Evolutionary conservation across 2,797 vertebrate species (phyloP), one percentile per base, ranked within the genome.

Genomic region (Cottoperca gobio): DNA sequence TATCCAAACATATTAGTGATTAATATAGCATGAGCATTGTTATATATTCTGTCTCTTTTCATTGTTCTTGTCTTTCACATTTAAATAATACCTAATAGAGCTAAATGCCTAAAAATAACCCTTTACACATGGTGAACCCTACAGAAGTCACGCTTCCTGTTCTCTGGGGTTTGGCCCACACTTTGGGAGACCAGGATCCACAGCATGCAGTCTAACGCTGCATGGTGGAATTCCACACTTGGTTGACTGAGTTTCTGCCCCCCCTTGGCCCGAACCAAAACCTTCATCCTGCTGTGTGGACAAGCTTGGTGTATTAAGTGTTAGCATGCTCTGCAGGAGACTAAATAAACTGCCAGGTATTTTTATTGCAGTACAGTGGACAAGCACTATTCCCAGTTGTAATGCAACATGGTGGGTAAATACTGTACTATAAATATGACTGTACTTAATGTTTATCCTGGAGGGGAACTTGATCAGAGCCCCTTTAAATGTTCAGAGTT

Each of bases 171-270:
- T 45, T 23, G 48, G 3, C 1, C 21, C 37, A 21, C 14, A 42
- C 26, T 45, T 59, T 26, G 14, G 58, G 42, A 71, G 26, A 49
- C 17, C 46, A 75, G 35, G 33, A 52, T 65, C 37, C 39, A 54
- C 63, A 76, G 52, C 54, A 33, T 66, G 49, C 48, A 28, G 33
- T 45, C 78, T 90, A 72, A 74, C 78, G 33, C 43, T 31, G 23
- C 46, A 26, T 2, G 24, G 66, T 62, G 74, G 81, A 91, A 91
- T 90, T 84, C 83, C 86, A 86, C 91, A 89, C 77, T 37, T 55
- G 60, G 59, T 31, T 23, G 76, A 67, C 52, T 79, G 54, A 52
- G 59, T 50, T 78, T 65, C 35, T 57, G 19, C 1, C 21, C 13
- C 13, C 45, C 23, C 4, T 9, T 24, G 24, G 17, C 19, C 31